Base-by-base conservation (phyloP, 2,113 vertebrate species). In the Chamaea fasciata region DNA sequence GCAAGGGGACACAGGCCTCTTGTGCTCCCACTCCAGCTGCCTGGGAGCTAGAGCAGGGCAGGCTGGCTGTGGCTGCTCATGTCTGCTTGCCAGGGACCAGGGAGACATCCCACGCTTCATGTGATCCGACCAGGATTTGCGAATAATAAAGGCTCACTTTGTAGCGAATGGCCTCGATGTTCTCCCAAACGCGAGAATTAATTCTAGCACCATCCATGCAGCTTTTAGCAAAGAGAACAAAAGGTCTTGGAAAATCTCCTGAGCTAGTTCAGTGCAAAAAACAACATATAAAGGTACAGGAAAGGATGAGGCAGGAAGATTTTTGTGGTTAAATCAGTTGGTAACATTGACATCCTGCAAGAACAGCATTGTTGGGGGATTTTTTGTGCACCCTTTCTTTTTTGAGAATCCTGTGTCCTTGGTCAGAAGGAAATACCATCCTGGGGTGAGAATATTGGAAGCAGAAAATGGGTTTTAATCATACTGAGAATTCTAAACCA, bases 391-490 rank as follows among this genome's bases (percentile, higher is more conserved):
- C 26, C 4, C 22, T 89, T 77, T 87, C 20, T 88, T 55, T 75
- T 84, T 65, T 53, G 11, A 41, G 44, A 55, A 37, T 41, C 15
- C 59, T 23, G 3, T 74, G 63, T 70, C 64, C 31, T 78, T 77
- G 60, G 52, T 92, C 63, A 63, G 90, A 77, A 88, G 85, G 87
- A 95, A 95, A 86, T 83, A 27, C 17, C 76, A 86, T 63, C 60
- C 75, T 0, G 0, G 52, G 62, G 60, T 70, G 91, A 95, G 75
- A 50, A 20, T 42, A 86, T 11, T 68, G 78, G 50, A 87, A 86
- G 59, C 30, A 39, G 31, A 67, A 89, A 95, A 83, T 63, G 59
- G 19, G 7, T 42, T 94, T 95, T 85, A 70, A 91, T 96, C 89
- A 74, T 37, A 37, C 10, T 2, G 4, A 85, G 59, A 85, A 88